phyloP scores from a whole-genome alignment of 2,797 vertebrate genomes.

The Cercopithecus diana region DNA sequence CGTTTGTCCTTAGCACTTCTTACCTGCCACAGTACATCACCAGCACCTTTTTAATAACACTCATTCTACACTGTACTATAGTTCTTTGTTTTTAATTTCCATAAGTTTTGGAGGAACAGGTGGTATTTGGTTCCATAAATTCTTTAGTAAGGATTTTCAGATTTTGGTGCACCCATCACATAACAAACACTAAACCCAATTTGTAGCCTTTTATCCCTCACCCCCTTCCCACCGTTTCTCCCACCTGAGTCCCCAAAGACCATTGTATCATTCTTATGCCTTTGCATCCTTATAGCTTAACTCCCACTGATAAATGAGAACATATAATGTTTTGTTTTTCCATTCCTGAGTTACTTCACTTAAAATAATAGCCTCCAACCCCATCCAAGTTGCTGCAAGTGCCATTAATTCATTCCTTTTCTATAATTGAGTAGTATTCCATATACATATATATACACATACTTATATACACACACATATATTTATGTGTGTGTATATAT shows the following conservation, averaged over 20 bases:
- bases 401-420: not conserved
- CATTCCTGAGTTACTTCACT: not conserved
- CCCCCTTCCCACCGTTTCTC: not conserved
- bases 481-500: too few species aligned
- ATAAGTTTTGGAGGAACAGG: not conserved
- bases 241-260: not conserved
- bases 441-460: not conserved
- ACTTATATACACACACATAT: fast-evolving
- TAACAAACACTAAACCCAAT: not conserved
- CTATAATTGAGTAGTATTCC: not conserved
- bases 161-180: not conserved
- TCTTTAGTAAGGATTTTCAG: not conserved
- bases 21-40: not conserved
- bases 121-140: not conserved
- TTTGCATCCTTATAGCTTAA: not conserved
- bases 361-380: not conserved
- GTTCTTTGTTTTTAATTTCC: not conserved
- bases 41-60: not conserved
- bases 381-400: not conserved
- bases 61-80: not conserved
- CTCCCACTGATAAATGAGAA: not conserved
- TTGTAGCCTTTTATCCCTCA: not conserved
- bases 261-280: not conserved
- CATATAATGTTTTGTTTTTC: not conserved
- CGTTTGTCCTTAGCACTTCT: not conserved